Evolutionary conservation across 2,888 invertebrate species (phyloP).

Genomic region (Dermolepida albohirtum): DNA sequence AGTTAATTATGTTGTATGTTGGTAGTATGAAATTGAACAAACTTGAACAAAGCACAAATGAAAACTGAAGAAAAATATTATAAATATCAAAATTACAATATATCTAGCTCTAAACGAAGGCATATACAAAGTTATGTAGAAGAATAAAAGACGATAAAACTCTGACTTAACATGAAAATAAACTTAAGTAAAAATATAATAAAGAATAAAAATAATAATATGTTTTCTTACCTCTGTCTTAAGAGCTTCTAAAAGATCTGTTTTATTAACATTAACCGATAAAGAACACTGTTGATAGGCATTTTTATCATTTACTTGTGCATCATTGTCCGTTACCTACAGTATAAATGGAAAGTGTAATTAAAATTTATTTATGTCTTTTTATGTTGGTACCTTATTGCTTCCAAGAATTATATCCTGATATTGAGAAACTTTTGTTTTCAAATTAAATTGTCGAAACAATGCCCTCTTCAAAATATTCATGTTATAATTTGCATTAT

Average conservation of each 20-base stretch:
- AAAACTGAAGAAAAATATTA: too few relatives aligned
- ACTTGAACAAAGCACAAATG: too few relatives aligned
- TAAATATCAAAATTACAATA: too few relatives aligned
- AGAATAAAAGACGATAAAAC: too few relatives aligned
- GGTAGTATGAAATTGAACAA: too few relatives aligned
- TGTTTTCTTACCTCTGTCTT: constrained; percentile 76
- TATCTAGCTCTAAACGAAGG: too few relatives aligned
- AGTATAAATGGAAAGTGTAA: constrained; percentile 25
- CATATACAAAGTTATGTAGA: too few relatives aligned
- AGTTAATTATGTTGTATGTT: too few relatives aligned
- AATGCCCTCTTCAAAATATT: constrained; percentile 86
- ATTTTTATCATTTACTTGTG: constrained; percentile 86
- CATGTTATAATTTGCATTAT: constrained; percentile 88
- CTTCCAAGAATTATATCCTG: constrained; percentile 78
- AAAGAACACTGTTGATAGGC: constrained; percentile 99
- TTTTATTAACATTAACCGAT: constrained; percentile 86
- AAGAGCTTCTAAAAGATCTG: constrained; percentile 77
- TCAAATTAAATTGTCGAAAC: constrained; percentile 82
- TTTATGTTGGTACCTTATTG: constrained; percentile 75
- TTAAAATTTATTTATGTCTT: not conserved
- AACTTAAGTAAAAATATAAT: not conserved
- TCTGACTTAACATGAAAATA: not conserved
- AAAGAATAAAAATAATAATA: constrained; percentile 8
- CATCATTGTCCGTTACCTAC: constrained; percentile 95
- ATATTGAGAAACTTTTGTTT: constrained; percentile 63